Conservation (phyloP, 2,113 vertebrate genomes). For the Hippocampus comes region DNA sequence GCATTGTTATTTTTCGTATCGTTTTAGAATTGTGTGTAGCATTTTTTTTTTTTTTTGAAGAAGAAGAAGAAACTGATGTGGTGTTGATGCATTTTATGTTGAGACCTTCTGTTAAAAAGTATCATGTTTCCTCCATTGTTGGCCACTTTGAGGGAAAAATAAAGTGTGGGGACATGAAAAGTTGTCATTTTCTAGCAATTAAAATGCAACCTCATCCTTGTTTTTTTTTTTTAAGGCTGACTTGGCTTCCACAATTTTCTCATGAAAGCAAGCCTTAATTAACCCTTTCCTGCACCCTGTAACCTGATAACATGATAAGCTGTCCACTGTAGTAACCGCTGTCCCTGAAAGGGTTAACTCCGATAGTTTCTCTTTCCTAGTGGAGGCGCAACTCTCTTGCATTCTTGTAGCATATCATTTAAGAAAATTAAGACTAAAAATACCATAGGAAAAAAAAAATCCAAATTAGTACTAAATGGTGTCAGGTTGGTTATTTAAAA, state of each 20-base stretch:
- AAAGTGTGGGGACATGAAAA: not conserved
- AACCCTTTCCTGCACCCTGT: not conserved
- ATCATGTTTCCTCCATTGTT: not conserved
- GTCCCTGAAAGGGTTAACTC: too few relatives aligned
- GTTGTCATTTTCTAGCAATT: not conserved
- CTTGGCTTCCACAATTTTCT: slow-evolving; percentile 26
- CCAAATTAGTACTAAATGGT: too few relatives aligned
- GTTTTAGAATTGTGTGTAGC: slow-evolving; percentile 36
- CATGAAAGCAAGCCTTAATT: slow-evolving; percentile 48
- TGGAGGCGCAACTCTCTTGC: too few relatives aligned
- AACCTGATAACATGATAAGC: too few relatives aligned
- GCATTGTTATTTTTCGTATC: slow-evolving; percentile 42
- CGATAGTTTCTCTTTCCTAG: too few relatives aligned
- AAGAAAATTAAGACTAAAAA: not conserved
- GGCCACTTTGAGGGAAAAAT: not conserved
- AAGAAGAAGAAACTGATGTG: slow-evolving; percentile 43
- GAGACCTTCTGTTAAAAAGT: not conserved
- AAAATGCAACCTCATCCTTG: not conserved
- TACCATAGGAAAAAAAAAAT: not conserved
- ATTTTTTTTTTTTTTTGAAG: slow-evolving; percentile 29
- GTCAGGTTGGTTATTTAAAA: too few relatives aligned
- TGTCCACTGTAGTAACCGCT: too few relatives aligned
- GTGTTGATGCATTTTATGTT: slow-evolving; percentile 33
- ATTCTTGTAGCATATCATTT: not conserved
- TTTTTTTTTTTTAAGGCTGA: not conserved